These are phyloP conservation scores for Augiades crinisus DNA, from an alignment of 2,888 invertebrate species.

Conservation along the genomic window DNA sequence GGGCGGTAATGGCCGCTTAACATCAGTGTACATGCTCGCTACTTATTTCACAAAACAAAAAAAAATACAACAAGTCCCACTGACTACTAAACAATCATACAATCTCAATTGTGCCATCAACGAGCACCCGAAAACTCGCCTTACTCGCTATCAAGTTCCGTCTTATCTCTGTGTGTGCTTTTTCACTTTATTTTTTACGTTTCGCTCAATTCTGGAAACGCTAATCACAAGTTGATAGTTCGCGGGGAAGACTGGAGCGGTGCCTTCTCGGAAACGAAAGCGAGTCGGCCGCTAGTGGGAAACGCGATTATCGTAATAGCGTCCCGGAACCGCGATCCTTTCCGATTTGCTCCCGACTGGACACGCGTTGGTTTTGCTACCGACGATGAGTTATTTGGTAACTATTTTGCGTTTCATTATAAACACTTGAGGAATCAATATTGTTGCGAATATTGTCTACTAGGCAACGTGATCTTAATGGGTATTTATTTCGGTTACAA, in stretches of 20 bases:
- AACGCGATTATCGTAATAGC: slow-evolving; percentile 77
- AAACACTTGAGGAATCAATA: neutral
- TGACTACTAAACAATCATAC: no score
- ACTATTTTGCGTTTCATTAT: neutral
- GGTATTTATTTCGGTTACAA: no score
- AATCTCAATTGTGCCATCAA: no score
- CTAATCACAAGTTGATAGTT: slow-evolving; percentile 72
- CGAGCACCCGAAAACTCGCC: neutral
- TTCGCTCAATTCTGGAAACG: slow-evolving; percentile 70
- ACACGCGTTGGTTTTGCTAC: neutral
- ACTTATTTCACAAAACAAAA: no score
- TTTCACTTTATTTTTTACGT: slow-evolving; percentile 39
- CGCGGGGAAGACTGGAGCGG: slow-evolving; percentile 59
- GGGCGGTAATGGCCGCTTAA: no score
- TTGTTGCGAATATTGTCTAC: no score
- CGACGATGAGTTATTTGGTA: no score
- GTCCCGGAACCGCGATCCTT: slow-evolving; percentile 65
- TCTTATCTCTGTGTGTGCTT: slow-evolving; percentile 15
- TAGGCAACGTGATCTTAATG: no score
- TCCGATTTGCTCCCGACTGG: slow-evolving; percentile 60
- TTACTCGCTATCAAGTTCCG: slow-evolving; percentile 3
- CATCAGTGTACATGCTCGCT: no score
- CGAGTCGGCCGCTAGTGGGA: slow-evolving; percentile 66
- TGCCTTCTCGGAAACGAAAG: slow-evolving; percentile 76
- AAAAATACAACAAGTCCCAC: no score